Evolutionary conservation across 2,888 invertebrate species (phyloP).

Genomic region (Drosophila setosimentum): DNA sequence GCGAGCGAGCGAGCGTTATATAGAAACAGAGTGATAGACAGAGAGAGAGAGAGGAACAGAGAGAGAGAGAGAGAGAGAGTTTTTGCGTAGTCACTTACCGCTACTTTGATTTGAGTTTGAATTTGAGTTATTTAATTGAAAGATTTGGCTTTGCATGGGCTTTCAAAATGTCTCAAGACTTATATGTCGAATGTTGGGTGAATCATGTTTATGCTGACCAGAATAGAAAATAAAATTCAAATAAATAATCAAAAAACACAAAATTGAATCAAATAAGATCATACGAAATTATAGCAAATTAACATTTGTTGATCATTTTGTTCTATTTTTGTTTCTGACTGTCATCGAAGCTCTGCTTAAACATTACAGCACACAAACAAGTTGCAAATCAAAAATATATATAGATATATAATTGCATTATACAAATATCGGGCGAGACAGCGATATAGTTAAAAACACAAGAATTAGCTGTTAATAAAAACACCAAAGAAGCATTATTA

Average conservation of each 20-base stretch:
- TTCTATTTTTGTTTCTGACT: slow-evolving; percentile 63
- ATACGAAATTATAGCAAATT: slow-evolving; percentile 23
- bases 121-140: slow-evolving; percentile 53
- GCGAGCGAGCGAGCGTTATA: slow-evolving; percentile 70
- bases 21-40: slow-evolving; percentile 37
- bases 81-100: slow-evolving; percentile 73
- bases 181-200: slow-evolving; percentile 69
- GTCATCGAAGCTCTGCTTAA: slow-evolving; percentile 83
- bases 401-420: slow-evolving; percentile 46
- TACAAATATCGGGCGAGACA: slow-evolving; percentile 61
- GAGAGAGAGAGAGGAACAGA: slow-evolving; percentile 32
- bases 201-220: slow-evolving; percentile 63
- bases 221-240: slow-evolving; percentile 38
- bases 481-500: slow-evolving; percentile 50
- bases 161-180: slow-evolving; percentile 63
- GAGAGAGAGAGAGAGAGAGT: slow-evolving; percentile 56
- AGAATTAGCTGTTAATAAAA: slow-evolving; percentile 27
- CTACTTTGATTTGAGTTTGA: slow-evolving; percentile 57
- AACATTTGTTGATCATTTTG: slow-evolving; percentile 61
- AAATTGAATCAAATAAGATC: slow-evolving; percentile 7
- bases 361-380: slow-evolving; percentile 82
- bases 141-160: slow-evolving; percentile 47
- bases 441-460: slow-evolving; percentile 51
- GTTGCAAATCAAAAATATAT: slow-evolving; percentile 60
- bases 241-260: slow-evolving; percentile 14